Percentiles rank a stretch among this genome's conserved stretches.
Evolutionary conservation across 2,113 vertebrate species (phyloP).

Genomic region (Ginglymostoma cirratum): DNA sequence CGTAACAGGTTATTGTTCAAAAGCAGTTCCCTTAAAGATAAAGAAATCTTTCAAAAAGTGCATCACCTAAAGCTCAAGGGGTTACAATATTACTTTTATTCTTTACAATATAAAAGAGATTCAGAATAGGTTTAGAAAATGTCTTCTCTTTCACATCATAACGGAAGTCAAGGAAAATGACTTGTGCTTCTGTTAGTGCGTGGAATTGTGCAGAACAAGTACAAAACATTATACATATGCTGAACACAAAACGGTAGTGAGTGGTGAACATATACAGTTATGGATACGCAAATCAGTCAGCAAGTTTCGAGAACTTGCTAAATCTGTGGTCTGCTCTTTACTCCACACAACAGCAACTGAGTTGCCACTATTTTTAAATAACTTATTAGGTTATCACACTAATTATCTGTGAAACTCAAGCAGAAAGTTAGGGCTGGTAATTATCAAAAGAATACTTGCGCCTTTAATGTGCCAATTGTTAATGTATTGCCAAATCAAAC

Average conservation of each 20-base stretch:
- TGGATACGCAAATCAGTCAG: neutral
- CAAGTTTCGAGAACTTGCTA: neutral
- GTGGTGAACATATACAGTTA: neutral
- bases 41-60: constrained; percentile 28
- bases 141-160: neutral
- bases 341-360: neutral
- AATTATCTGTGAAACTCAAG: neutral
- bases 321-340: neutral
- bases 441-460: neutral
- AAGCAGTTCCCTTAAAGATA: constrained; percentile 88
- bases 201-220: neutral
- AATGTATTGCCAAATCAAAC: neutral
- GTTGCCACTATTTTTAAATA: neutral
- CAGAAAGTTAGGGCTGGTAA: neutral
- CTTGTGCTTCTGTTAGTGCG: neutral
- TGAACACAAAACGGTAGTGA: neutral
- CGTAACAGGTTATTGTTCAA: constrained; percentile 99
- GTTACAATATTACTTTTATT: neutral
- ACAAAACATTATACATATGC: neutral
- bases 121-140: neutral
- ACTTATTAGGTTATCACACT: neutral
- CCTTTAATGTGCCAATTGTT: neutral
- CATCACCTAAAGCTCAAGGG: neutral
- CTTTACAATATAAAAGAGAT: neutral
- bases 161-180: neutral